These are phyloP conservation scores for Macropus fuliginosus DNA, from an alignment of 2,797 vertebrate genomes.

Conservation along the genomic window DNA sequence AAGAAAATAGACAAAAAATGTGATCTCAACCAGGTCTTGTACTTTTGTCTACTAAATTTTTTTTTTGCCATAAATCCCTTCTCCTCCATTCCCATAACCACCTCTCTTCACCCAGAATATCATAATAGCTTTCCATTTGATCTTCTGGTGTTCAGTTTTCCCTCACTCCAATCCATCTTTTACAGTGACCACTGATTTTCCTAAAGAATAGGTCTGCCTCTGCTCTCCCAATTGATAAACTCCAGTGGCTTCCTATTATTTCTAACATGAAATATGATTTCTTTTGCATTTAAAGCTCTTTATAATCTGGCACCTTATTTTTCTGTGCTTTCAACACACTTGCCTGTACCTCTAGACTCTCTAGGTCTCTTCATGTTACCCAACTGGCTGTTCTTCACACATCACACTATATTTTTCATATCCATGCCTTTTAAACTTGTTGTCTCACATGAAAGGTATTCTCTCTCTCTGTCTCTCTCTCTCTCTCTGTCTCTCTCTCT, in stretches of 20 bases:
- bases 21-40: background rate
- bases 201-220: background rate
- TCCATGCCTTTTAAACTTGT: background rate
- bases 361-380: background rate
- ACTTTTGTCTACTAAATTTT: background rate
- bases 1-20: background rate
- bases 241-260: background rate
- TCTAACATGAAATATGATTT: background rate
- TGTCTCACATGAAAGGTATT: too few relatives aligned
- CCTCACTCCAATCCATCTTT: background rate
- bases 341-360: too few relatives aligned
- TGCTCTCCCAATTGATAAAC: background rate
- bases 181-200: background rate
- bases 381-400: background rate
- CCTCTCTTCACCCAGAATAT: background rate
- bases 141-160: background rate
- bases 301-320: background rate
- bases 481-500: too few relatives aligned
- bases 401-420: background rate
- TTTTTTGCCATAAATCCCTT: background rate
- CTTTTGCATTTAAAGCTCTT: background rate
- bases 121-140: background rate
- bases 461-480: too few relatives aligned
- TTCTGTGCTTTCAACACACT: background rate
- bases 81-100: background rate